These are phyloP conservation scores for Cydia splendana DNA, from an alignment of 1,140 invertebrate species.

Conservation along the genomic window DNA sequence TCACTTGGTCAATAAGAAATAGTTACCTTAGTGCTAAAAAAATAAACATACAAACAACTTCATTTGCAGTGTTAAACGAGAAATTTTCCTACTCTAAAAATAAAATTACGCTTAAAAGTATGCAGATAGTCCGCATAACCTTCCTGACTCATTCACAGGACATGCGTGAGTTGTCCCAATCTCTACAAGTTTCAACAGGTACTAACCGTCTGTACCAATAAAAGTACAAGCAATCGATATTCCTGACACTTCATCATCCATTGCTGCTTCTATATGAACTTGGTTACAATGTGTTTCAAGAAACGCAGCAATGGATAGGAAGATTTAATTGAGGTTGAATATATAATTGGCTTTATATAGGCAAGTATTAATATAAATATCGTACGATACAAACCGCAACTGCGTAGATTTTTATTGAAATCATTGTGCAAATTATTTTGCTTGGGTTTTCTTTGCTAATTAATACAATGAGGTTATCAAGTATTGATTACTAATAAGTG, in stretches of 20 bases:
- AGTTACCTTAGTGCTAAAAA: no score
- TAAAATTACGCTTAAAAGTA: neutral
- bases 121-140: neutral
- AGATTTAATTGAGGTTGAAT: neutral
- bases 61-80: no score
- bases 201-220: constrained; percentile 27
- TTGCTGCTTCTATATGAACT: neutral
- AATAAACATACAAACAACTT: no score
- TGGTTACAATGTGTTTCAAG: no score
- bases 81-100: neutral
- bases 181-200: constrained; percentile 46
- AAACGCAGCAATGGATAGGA: neutral
- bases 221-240: neutral
- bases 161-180: constrained; percentile 42
- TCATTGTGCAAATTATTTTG: constrained; percentile 11
- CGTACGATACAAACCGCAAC: constrained; percentile 14
- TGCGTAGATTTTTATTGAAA: constrained; percentile 31
- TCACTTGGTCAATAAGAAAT: no score
- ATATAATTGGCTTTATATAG: neutral
- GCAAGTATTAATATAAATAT: constrained; percentile 8
- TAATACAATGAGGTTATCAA: constrained; percentile 1
- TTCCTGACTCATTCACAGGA: constrained; percentile 17
- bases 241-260: neutral
- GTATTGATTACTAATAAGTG: neutral
- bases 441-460: constrained; percentile 15